Evolutionary conservation across 2,113 vertebrate species (phyloP).

Genomic region (Bothrops jararaca): DNA sequence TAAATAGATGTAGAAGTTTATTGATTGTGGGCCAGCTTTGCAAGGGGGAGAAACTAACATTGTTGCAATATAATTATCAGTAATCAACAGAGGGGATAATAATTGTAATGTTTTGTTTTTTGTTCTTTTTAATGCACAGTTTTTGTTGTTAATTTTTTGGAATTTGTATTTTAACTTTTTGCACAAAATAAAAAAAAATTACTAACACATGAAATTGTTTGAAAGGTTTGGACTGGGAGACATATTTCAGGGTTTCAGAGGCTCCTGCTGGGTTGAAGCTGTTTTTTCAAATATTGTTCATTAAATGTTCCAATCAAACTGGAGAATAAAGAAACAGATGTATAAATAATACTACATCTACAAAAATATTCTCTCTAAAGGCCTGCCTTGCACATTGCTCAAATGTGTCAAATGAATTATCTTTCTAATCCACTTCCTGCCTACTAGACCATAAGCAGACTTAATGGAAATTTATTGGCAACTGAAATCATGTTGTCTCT

Average conservation of each 20-base stretch:
- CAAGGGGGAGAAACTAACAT: background rate
- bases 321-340: background rate
- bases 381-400: background rate
- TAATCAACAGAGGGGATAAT: background rate
- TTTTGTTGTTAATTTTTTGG: too few relatives aligned
- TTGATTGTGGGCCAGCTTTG: background rate
- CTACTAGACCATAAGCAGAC: background rate
- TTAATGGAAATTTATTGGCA: background rate
- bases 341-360: background rate
- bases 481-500: too few relatives aligned
- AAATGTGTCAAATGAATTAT: background rate
- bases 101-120: background rate
- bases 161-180: background rate
- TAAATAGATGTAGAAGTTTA: background rate
- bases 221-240: background rate
- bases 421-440: background rate
- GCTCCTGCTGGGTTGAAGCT: background rate
- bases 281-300: background rate
- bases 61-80: background rate
- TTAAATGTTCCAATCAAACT: background rate
- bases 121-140: background rate
- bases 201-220: background rate
- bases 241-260: background rate
- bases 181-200: background rate
- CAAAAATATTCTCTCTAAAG: background rate